Base-by-base conservation (phyloP, 92 coral and sea anemone species). In the Actinernus sp. region DNA sequence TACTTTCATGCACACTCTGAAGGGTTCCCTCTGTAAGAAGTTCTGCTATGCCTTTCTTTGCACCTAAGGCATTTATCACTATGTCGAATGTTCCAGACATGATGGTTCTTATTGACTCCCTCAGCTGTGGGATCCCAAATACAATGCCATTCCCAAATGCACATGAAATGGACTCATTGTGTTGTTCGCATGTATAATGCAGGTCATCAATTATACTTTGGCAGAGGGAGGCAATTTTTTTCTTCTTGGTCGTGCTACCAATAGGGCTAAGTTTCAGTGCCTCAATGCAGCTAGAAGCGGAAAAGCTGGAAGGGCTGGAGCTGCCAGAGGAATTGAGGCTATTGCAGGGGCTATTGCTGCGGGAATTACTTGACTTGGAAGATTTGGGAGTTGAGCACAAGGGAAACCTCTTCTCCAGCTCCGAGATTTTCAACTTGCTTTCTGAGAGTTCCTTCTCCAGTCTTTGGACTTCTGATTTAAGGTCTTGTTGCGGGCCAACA, bases 61-160 rank as follows among this genome's bases (percentile, higher is more conserved):
- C 18, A 28, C 82, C 83, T 11, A 36, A 49, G n/a, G 71, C 65
- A 12, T 81, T 78, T 61, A 73, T 65, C 3, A 59, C 88, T 20
- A 71, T 41, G 22, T 63, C 40, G 0, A 81, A 31, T 3, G 55
- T 46, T 30, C 65, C 59, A 20, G 82, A 72, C 10, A 72, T 38
- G 6, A 30, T 65, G 38, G 34, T 54, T 27, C 55, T 37, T 17
- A 74, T 38, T 33, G 34, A 30, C 31, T 38, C 82, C 33, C 45
- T 51, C 37, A 62, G 64, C 6, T 25, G 32, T 24, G 50, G 47
- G 1, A 7, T 24, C 5, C 81, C 79, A 48, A 26, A 41, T 16
- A 61, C 11, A 40, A 74, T 48, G 8, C 63, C 26, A 17, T 73
- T 73, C 27, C 79, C 79, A 18, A 71, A 31, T 14, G 58, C 40